Base-by-base conservation (phyloP, 2,113 vertebrate genomes). In the Perca fluviatilis region DNA sequence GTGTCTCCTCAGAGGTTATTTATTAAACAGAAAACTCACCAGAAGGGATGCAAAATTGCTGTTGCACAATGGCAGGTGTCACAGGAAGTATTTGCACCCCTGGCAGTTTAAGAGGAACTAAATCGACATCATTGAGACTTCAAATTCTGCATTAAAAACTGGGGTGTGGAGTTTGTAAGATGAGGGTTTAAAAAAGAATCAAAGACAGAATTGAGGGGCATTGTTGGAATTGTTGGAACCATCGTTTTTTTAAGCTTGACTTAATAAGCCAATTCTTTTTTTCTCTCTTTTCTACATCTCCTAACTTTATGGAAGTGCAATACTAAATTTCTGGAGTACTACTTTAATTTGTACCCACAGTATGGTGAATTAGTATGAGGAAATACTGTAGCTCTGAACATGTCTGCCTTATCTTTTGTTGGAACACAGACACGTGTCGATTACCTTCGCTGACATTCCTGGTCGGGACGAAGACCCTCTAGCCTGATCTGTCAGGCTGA, bases 391-490 rank as follows among this genome's bases (percentile, higher is more conserved):
- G 18, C 33, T 33, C 12, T 76, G 49, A 63, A 25, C 23, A 36
- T 19, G 11, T 61, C 18, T 47, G 27, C 18, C 13, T 16, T 12
- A 65, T 49, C 27, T 61, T 51, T 4, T 11, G n/a, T 54, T 76
- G 69, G 62, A 67, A 60, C 40, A 58, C 64, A 71, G 54, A 83
- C 57, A 23, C 14, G 2, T 43, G 69, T 71, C 27, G 30, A 83
- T 80, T 80, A 78, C 23, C 63, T 43, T 43, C 66, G 50, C 67
- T 54, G 64, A 63, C 77, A 86, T 89, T 83, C 79, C 79, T 57
- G 62, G 30, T 30, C 6, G 1, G 18, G 63, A 76, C 50, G 68
- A 79, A 33, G 80, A 80, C 71, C 62, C 80, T 85, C 57, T 51
- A n/a, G 86, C 60, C 36, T 12, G 71, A 30, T 82, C 0, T 58